Base-by-base conservation (phyloP, 2,888 invertebrate species). In the Chirona hameri region DNA sequence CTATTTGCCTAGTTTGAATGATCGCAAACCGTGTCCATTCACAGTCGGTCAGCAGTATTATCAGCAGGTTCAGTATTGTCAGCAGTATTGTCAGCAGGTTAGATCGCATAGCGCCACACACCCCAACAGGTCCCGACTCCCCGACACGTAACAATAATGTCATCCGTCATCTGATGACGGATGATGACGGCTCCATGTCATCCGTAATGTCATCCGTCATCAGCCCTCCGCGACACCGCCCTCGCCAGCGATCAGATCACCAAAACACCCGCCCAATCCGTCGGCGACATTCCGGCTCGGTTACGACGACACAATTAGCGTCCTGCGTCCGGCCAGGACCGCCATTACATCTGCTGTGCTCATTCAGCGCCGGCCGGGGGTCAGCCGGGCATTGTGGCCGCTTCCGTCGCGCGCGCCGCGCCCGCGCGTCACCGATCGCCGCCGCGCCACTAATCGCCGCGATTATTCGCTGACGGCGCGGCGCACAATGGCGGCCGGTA, bases 401-500 rank as follows among this genome's bases (percentile, higher is more conserved):
- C 31, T 29, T 29, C 72, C 72, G 72, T 15, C 18, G 9, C 7
- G n/a, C 27, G 72, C 18, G 31, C 3, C 31, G 18, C 31, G 31
- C 29, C 72, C 29, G 29, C 29, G 18, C 65, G 65, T 15, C 18
- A 14, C 72, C 29, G 72, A 72, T 72, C 72, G 72, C 72, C 72
- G 72, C 5, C 7, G 69, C 24, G 52, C 52, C 52, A 52, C 52
- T 52, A 52, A 69, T 14, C 69, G 69, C 14, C n/a, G 27, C 18
- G 31, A 72, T 72, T 29, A 72, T 31, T 14, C 27, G 72, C 72
- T 72, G 72, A 72, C 31, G 29, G 31, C 29, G 72, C 72, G 72
- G 31, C 72, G 31, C 31, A 72, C 72, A 72, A 72, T 31, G 72
- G 29, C 72, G 31, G 72, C 69, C 69, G 69, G 69, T 24, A 69